Conservation (phyloP, 2,888 invertebrate species). For the Epistrophella euchroma region DNA sequence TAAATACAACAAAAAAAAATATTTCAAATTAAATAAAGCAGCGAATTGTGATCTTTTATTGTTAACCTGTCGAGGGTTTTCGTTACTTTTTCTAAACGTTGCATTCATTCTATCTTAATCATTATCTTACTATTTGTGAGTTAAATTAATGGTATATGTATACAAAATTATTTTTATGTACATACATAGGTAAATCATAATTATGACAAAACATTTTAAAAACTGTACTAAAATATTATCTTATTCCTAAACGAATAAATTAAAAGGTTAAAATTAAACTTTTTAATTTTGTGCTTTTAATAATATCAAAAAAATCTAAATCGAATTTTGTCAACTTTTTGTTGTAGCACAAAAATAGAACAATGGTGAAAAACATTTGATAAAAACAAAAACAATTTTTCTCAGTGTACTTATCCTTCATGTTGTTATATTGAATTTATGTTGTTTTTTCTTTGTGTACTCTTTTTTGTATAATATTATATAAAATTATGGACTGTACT, state of each 20-base stretch:
- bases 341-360: conserved; percentile 41
- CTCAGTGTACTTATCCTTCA: conserved; percentile 21
- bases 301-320: conserved; percentile 18
- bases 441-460: neutral
- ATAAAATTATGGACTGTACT: conserved; percentile 53
- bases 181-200: conserved; percentile 35
- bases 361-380: conserved; percentile 14
- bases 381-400: neutral
- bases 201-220: conserved; percentile 8
- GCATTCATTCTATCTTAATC: conserved; percentile 13
- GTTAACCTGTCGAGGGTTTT: conserved; percentile 30
- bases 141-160: conserved; percentile 21
- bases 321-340: conserved; percentile 39
- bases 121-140: neutral
- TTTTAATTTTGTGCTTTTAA: conserved; percentile 11
- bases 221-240: conserved; percentile 15
- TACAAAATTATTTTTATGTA: neutral
- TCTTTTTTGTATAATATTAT: conserved; percentile 30
- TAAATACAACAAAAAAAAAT: neutral
- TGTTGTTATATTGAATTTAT: conserved; percentile 27
- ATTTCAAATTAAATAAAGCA: conserved; percentile 33
- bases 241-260: conserved; percentile 10
- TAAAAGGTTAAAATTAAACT: conserved; percentile 18
- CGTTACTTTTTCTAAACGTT: conserved; percentile 39
- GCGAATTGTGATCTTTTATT: conserved; percentile 66